Evolutionary conservation across 2,113 vertebrate genomes (phyloP).

Genomic region (Alosa alosa): DNA sequence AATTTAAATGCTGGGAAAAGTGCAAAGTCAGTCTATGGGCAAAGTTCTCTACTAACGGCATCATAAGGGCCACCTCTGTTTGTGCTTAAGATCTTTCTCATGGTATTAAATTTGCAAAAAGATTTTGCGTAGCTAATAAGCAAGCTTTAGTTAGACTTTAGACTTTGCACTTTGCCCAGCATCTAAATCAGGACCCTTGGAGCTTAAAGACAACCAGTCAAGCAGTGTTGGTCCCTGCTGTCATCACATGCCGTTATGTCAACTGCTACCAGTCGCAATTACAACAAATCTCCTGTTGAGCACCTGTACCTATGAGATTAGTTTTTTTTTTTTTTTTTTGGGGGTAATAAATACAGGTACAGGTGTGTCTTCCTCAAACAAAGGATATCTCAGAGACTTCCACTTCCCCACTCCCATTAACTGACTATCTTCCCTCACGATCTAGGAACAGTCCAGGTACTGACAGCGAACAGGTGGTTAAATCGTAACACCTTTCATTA

Average conservation of each 20-base stretch:
- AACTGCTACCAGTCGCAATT: not conserved
- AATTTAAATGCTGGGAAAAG: too few relatives aligned
- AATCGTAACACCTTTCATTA: slow-evolving; percentile 1
- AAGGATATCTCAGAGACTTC: not conserved
- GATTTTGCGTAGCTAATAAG: too few relatives aligned
- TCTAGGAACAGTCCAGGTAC: not conserved
- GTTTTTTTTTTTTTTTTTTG: too few relatives aligned
- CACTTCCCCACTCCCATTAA: not conserved
- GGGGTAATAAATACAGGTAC: not conserved
- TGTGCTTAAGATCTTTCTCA: too few relatives aligned
- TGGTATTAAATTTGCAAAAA: too few relatives aligned
- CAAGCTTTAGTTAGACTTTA: too few relatives aligned
- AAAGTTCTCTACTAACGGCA: too few relatives aligned
- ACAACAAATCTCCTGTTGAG: not conserved
- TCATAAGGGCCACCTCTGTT: too few relatives aligned
- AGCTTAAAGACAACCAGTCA: not conserved
- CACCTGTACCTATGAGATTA: not conserved
- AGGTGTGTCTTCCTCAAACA: slow-evolving; percentile 11
- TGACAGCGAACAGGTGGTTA: not conserved
- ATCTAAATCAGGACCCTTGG: not conserved
- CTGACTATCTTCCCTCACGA: not conserved
- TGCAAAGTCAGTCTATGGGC: too few relatives aligned
- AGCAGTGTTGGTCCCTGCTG: not conserved
- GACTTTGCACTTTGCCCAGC: too few relatives aligned
- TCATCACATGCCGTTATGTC: not conserved